phyloP scores from a whole-genome alignment of 1,140 invertebrate genomes.

The Neoseiulus cucumeris region DNA sequence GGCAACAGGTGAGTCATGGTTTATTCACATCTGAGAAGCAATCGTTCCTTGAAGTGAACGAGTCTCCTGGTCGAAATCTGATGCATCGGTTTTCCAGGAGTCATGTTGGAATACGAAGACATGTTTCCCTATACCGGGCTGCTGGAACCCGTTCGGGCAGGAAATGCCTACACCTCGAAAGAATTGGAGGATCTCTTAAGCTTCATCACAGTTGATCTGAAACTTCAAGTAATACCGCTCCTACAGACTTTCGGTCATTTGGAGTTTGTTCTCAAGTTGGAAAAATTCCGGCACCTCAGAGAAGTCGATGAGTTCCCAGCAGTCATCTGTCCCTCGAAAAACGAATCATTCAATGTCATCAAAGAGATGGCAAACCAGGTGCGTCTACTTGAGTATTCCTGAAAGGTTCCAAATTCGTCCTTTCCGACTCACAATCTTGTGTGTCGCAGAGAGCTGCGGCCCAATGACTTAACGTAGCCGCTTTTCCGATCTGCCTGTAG shows the following conservation, averaged over 20 bases:
- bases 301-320: constrained; percentile 55
- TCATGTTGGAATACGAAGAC: constrained; percentile 89
- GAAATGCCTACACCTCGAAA: constrained; percentile 49
- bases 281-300: constrained; percentile 48
- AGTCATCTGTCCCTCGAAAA: constrained; percentile 57
- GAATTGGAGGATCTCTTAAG: constrained; percentile 44
- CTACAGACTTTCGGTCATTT: constrained; percentile 90
- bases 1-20: constrained; percentile 42
- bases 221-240: constrained; percentile 65
- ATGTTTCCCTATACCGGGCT: constrained; percentile 74
- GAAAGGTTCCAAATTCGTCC: too few species aligned
- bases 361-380: constrained; percentile 58
- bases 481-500: too few species aligned
- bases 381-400: not conserved
- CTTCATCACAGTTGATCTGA: constrained; percentile 37
- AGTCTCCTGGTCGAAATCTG: not conserved
- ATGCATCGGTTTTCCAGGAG: constrained; percentile 25
- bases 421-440: too few species aligned
- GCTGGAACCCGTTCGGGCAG: constrained; percentile 43
- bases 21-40: too few species aligned
- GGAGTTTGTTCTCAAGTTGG: constrained; percentile 66
- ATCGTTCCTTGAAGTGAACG: not conserved
- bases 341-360: constrained; percentile 46
- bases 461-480: too few species aligned
- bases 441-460: too few species aligned